These are phyloP conservation scores for Epsilonema sp. DNA, from an alignment of 2,888 invertebrate species.

Conservation along the genomic window DNA sequence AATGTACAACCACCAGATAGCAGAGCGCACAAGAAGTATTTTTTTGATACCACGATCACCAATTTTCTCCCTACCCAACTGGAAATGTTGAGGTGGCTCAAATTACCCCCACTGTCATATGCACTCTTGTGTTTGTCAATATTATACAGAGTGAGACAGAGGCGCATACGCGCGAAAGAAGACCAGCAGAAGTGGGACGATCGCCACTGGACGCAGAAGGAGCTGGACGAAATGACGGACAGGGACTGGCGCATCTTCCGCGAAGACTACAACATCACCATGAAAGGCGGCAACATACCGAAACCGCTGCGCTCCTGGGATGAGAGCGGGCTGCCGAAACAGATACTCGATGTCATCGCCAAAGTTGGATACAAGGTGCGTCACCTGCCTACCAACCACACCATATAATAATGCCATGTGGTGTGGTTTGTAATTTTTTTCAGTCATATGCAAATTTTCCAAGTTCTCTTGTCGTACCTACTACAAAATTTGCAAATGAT, in stretches of 20 bases:
- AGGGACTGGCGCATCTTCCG: conserved; percentile 98
- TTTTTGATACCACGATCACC: no score
- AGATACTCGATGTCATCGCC: conserved; percentile 77
- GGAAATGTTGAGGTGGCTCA: no score
- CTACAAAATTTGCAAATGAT: no score
- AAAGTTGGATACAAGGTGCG: conserved; percentile 64
- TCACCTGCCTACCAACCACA: no score
- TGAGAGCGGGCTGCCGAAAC: conserved; percentile 69
- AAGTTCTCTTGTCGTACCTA: no score
- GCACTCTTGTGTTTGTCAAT: no score
- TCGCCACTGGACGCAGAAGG: conserved; percentile 94
- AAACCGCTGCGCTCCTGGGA: conserved; percentile 87
- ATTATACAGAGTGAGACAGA: conserved; percentile 55
- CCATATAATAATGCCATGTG: neutral
- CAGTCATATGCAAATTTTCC: no score
- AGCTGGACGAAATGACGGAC: conserved; percentile 82
- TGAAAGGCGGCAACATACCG: conserved; percentile 76
- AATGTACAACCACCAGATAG: no score
- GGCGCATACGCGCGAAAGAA: conserved; percentile 78
- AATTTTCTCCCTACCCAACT: no score
- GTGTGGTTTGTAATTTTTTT: conserved; percentile 5
- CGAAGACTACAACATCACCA: conserved; percentile 94
- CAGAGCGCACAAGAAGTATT: no score
- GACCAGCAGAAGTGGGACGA: conserved; percentile 98
- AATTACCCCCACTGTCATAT: no score